Base-by-base conservation (phyloP, 1,140 invertebrate genomes). In the Ostrea denselamellosa region DNA sequence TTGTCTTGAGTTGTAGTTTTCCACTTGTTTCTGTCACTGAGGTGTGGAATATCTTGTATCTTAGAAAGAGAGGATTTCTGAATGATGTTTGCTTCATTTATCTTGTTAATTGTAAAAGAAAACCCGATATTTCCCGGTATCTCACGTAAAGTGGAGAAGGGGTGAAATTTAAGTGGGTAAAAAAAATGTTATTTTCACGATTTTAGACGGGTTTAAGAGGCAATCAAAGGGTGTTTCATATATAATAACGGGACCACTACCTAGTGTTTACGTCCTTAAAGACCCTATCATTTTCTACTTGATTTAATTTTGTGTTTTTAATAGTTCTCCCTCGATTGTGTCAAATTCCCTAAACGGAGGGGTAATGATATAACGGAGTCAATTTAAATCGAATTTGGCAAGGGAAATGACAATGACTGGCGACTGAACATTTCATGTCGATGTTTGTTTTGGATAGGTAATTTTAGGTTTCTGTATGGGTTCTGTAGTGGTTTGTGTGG, bases 301-400 rank as follows among this genome's bases (percentile, higher is more conserved):
- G 58, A 62, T 62, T 62, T 62, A 17, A 62, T 62, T 62, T 14
- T 62, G 58, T 62, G 58, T 62, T 62, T 62, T 62, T 62, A 62
- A 62, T 19, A 12, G 17, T 62, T 62, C 12, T 12, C 12, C 58
- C n/a, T n/a, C 14, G 4, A 62, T 62, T 62, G 58, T 62, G 58
- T 62, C 58, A 14, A 62, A 17, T 0, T 17, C n/a, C n/a, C 58
- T n/a, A 62, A 62, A 62, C n/a, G 17, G 58, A 62, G 58, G 14
- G 58, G n/a, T 62, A 62, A 62, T 62, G n/a, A 62, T 62, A 62
- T 62, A 62, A n/a, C 12, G 9, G 12, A 62, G 58, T 62, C 58
- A 62, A 62, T 62, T 62, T 62, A 62, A 62, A 62, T 62, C 58
- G 14, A 62, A 62, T 62, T 62, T 62, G 17, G 58, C 9, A 62